Base-by-base conservation (phyloP, 2,113 vertebrate species). In the Centropus bengalensis region DNA sequence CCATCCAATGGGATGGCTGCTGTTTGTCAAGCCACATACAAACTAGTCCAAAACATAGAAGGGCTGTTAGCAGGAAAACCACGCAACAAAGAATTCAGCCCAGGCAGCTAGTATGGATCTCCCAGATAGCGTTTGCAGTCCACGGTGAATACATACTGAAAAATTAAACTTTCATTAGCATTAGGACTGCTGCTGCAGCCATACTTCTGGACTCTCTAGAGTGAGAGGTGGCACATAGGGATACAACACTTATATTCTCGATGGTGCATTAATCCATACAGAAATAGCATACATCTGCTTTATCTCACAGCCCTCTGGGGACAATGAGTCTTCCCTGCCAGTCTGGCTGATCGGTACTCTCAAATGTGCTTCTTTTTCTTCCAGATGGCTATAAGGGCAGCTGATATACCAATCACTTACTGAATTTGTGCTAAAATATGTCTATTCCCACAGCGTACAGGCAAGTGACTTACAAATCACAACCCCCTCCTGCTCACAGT, bases 141-240 rank as follows among this genome's bases (percentile, higher is more conserved):
- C 33, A 4, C 9, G 7, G n/a, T 81, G 38, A 81, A 70, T 42
- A 42, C 60, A 33, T 12, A 63, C 47, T 6, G 36, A 36, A 36
- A 36, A 36, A 36, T 36, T 36, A 36, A 36, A 36, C 36, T 36
- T 7, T 36, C 36, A 36, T 36, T 36, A 49, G 21, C 12, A n/a
- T 21, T 1, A 60, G 54, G 30, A 40, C 30, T 21, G 21, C 62
- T 24, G 49, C n/a, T 5, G 0, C 2, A 1, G 23, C 17, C 60
- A 17, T 3, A 9, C 7, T 23, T 62, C 32, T 3, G 0, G 1
- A n/a, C 75, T 73, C 20, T 40, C 22, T 7, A 1, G 2, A 69
- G 32, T 14, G n/a, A 77, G 33, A 52, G 51, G 58, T 20, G 38
- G 60, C 45, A 87, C 12, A 70, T 20, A 17, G 5, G 9, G 30